phyloP scores from a whole-genome alignment of 2,888 invertebrate genomes.

The Ichneumon xanthorius region DNA sequence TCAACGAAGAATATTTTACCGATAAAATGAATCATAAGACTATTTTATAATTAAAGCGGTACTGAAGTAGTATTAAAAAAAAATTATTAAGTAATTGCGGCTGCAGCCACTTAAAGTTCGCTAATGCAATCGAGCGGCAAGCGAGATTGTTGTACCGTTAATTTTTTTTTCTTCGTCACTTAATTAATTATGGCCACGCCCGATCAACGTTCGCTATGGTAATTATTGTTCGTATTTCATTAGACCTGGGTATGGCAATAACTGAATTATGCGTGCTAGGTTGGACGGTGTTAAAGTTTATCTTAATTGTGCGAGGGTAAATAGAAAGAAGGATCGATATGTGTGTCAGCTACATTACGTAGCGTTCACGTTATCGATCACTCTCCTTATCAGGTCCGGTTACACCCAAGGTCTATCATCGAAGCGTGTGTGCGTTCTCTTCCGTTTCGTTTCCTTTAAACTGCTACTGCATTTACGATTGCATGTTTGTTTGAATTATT shows the following conservation, averaged over 20 bases:
- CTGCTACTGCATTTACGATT: neutral
- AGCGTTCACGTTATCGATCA: constrained; percentile 11
- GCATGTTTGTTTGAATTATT: neutral
- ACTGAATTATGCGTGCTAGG: neutral
- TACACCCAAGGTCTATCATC: constrained; percentile 18
- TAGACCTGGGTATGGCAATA: neutral
- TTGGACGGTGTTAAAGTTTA: neutral
- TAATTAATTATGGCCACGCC: neutral
- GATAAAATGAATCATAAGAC: no score
- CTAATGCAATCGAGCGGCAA: neutral
- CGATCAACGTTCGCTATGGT: neutral
- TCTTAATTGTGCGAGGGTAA: neutral
- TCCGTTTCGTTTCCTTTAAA: neutral
- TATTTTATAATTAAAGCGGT: no score
- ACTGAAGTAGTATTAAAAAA: no score
- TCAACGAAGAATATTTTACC: no score
- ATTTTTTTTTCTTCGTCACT: neutral
- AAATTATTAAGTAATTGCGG: neutral
- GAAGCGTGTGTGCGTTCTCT: constrained; percentile 5
- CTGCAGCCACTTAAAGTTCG: neutral
- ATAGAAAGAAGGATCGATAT: constrained; percentile 7
- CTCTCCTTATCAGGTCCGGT: constrained; percentile 17
- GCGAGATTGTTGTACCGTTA: neutral
- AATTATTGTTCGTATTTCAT: neutral
- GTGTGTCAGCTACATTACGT: neutral